Evolutionary conservation across 2,888 invertebrate genomes (phyloP), one percentile per base, ranked within the genome.

Genomic region (Lepidonotus clava): DNA sequence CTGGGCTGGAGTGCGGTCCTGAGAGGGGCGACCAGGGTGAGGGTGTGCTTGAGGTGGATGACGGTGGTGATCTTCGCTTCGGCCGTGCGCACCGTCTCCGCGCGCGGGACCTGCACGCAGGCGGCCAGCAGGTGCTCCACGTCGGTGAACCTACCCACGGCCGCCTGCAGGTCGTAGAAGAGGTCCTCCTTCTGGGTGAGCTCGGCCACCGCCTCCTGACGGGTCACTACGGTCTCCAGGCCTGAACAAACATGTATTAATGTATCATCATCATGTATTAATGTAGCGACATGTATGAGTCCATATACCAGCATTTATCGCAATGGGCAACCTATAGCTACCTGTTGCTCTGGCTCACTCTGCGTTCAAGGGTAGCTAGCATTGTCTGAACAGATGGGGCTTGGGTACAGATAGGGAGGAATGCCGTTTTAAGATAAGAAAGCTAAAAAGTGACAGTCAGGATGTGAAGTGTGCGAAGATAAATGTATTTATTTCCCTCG

Each of bases 41-140:
- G 95, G 0, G 96, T 96, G 71, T 96, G 96, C 94, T 98, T 98
- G 46, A 98, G 94, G 8, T 96, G 94, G 21, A 98, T 95, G 0
- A 96, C 95, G 92, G 97, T 97, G 91, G 97, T 97, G 56, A 98
- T 95, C 93, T 97, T 97, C 0, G 96, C 96, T 91, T 97, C 97
- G 0, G 97, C 96, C 36, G 95, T 95, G 80, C 94, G 94, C 32
- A 95, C 92, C 5, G 95, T 95, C 86, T 95, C 95, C 86, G 94
- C 93, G 87, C 92, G 92, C 0, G 91, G 92, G 5, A 92, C 91
- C 83, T 92, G 91, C 5, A 93, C 92, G 88, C 93, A 94, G 91
- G 95, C 95, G 4, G 96, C 95, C 24, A 98, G 94, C 28, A 98
- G 95, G 91, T 96, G 96, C 91, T 98, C 98, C n/a, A 97, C 95